These are phyloP conservation scores for Ypsolopha sequella DNA, from an alignment of 2,888 invertebrate genomes.

Conservation along the genomic window DNA sequence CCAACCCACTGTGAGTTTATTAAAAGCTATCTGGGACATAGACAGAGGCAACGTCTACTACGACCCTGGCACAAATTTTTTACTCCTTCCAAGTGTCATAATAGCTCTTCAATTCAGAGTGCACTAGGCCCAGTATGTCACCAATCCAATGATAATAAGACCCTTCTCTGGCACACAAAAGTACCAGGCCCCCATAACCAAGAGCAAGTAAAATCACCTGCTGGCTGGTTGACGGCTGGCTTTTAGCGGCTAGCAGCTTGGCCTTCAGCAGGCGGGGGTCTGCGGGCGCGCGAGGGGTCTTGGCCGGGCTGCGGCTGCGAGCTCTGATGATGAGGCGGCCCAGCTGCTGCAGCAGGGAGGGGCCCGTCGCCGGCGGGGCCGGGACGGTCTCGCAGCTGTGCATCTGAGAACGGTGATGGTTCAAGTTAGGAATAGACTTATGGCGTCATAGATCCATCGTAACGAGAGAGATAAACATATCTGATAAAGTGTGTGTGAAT, in stretches of 20 bases:
- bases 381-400: conserved; percentile 55
- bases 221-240: conserved; percentile 34
- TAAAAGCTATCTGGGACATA: too few relatives aligned
- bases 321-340: conserved; percentile 74
- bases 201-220: conserved; percentile 15
- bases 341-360: conserved; percentile 68
- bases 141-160: too few relatives aligned
- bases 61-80: too few relatives aligned
- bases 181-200: not conserved
- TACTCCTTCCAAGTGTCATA: too few relatives aligned
- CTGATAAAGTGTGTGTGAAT: too few relatives aligned
- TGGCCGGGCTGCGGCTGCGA: conserved; percentile 56
- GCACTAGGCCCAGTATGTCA: too few relatives aligned
- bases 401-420: conserved; percentile 36
- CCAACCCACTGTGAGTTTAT: too few relatives aligned
- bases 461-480: too few relatives aligned
- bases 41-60: too few relatives aligned
- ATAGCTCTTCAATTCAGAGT: too few relatives aligned
- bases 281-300: conserved; percentile 28
- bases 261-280: conserved; percentile 26
- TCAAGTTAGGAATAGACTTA: not conserved
- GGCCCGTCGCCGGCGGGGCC: conserved; percentile 42
- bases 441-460: too few relatives aligned
- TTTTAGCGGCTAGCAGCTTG: conserved; percentile 28
- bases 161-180: not conserved